Evolutionary conservation across 2,888 invertebrate species (phyloP).

Genomic region (Pilophorus perplexus): DNA sequence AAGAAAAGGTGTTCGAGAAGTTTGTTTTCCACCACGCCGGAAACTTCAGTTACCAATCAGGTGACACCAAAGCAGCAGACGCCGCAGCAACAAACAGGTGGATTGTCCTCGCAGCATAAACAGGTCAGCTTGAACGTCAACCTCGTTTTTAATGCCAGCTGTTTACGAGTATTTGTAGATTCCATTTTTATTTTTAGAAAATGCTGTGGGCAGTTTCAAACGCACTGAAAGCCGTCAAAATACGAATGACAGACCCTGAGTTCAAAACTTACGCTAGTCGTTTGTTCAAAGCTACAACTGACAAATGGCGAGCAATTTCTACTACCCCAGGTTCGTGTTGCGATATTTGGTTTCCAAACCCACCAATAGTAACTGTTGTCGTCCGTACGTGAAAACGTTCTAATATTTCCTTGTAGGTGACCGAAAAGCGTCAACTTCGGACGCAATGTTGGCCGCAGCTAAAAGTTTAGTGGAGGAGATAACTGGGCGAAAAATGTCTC

Average conservation of each 20-base stretch:
- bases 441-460: slow-evolving; percentile 27
- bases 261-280: slow-evolving; percentile 13
- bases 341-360: no score
- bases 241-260: slow-evolving; percentile 19
- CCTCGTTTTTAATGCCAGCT: not conserved
- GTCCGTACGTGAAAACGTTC: not conserved
- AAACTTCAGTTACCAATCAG: not conserved
- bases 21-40: slow-evolving; percentile 11
- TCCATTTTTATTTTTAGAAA: no score
- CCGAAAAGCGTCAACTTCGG: slow-evolving; percentile 15
- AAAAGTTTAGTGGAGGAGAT: slow-evolving; percentile 16
- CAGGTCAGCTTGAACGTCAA: not conserved
- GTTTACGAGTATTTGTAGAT: no score
- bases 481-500: slow-evolving; percentile 19
- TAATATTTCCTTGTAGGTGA: not conserved
- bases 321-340: no score
- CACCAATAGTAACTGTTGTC: no score
- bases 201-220: slow-evolving; percentile 34
- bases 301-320: slow-evolving; percentile 9
- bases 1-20: slow-evolving; percentile 20
- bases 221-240: slow-evolving; percentile 31
- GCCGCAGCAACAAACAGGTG: not conserved
- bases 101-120: not conserved
- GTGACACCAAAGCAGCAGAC: not conserved
- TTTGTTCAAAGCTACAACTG: slow-evolving; percentile 25